These are phyloP conservation scores for Stenopsyche tienmushanensis DNA, from an alignment of 1,140 invertebrate species.

Conservation along the genomic window DNA sequence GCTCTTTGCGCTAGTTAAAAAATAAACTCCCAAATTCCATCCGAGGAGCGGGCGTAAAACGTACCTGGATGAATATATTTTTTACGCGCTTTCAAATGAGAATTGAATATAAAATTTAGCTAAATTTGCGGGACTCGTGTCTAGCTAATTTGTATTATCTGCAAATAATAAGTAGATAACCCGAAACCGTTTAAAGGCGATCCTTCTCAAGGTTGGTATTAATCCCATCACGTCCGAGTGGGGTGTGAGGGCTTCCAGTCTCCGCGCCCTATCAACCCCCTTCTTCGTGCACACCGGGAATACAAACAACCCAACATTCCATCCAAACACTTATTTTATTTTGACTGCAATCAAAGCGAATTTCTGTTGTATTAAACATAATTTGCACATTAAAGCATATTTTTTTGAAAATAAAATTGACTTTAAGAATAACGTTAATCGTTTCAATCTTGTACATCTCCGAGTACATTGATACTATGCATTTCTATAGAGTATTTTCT, in stretches of 20 bases:
- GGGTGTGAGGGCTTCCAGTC: not conserved
- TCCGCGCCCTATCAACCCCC: not conserved
- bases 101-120: not conserved
- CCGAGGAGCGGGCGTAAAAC: not conserved
- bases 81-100: not conserved
- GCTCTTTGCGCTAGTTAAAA: too few relatives aligned
- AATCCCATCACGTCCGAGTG: constrained; percentile 7
- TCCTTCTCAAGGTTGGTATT: constrained; percentile 5
- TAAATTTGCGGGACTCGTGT: too few relatives aligned
- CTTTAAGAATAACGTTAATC: too few relatives aligned
- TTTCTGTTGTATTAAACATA: not conserved
- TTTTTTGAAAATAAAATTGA: too few relatives aligned
- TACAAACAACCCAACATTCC: not conserved
- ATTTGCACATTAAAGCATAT: too few relatives aligned
- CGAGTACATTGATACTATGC: too few relatives aligned
- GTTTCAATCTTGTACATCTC: too few relatives aligned
- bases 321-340: not conserved
- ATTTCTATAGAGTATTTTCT: too few relatives aligned
- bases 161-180: not conserved
- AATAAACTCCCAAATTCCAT: not conserved
- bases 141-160: constrained; percentile 2
- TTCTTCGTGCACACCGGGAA: not conserved
- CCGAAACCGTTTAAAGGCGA: not conserved
- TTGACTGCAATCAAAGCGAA: not conserved
- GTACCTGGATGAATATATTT: not conserved